Base-by-base conservation (phyloP, 2,113 vertebrate genomes). In the Lanius ludovicianus region DNA sequence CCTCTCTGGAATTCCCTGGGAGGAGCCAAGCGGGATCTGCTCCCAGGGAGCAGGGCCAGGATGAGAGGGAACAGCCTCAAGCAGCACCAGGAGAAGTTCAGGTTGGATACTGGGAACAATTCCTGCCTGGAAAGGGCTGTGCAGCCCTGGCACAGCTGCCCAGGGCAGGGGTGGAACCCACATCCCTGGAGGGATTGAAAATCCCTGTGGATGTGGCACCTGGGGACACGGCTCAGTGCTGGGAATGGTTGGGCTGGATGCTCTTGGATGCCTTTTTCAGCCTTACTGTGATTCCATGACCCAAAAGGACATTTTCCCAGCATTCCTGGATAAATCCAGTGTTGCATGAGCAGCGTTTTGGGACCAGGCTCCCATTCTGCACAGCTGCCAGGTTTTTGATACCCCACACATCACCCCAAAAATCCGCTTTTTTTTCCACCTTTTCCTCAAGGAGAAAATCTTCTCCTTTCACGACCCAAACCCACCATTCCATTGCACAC, bases 241-340 rank as follows among this genome's bases (percentile, higher is more conserved):
- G 52, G 52, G 35, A 0, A 10, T 5, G 33, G 7, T 33, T 39
- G 64, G 25, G 8, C 10, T 74, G 12, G 15, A 2, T 47, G 28
- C 15, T 47, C 59, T 11, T 15, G 20, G 82, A 6, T 15, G 3
- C 15, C 3, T 56, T 65, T 56, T 41, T 52, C 70, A 7, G 7
- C 20, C 5, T 57, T 13, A 5, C n/a, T 39, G 10, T 19, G 19
- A 16, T 28, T 56, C 70, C 42, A 20, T 46, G 27, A 57, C 7
- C n/a, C 12, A 12, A 17, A 62, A 42, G 16, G 25, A 2, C 33
- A 8, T 1, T 71, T 67, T 71, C 30, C 24, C 15, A 20, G 8
- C 27, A 2, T 74, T 77, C 62, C 24, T 52, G 17, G 2, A 0
- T 5, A 13, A 82, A 55, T 31, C 18, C 39, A 1, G 3, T 1